These are phyloP conservation scores for Atherix ibis DNA, from an alignment of 2,888 invertebrate species.

Conservation along the genomic window DNA sequence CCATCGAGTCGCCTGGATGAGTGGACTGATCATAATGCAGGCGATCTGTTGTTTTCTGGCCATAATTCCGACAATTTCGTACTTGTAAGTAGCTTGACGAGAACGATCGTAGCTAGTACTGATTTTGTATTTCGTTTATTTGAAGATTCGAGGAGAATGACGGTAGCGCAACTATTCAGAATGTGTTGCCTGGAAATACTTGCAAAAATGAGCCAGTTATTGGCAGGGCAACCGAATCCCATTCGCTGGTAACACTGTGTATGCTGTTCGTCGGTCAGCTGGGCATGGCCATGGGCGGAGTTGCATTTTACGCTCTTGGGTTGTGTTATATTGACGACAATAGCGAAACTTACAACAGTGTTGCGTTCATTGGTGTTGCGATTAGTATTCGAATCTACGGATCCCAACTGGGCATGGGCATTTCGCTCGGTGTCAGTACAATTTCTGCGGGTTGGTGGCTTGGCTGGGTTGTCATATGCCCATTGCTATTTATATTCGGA, in stretches of 20 bases:
- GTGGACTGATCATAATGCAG: slow-evolving; percentile 38
- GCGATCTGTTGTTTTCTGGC: slow-evolving; percentile 34
- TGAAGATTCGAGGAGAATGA: background rate
- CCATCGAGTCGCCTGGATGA: slow-evolving; percentile 43
- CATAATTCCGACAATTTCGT: slow-evolving; percentile 39
- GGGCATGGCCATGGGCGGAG: slow-evolving; percentile 32
- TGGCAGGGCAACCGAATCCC: background rate
- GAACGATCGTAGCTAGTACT: no score
- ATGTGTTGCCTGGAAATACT: background rate
- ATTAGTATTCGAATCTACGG: slow-evolving; percentile 27
- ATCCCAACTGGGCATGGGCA: slow-evolving; percentile 26
- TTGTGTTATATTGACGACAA: slow-evolving; percentile 47
- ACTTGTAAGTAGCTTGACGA: slow-evolving; percentile 23
- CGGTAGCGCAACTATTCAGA: background rate
- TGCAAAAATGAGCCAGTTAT: background rate
- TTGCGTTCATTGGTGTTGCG: slow-evolving; percentile 32
- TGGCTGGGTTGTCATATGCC: slow-evolving; percentile 37
- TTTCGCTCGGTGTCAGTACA: slow-evolving; percentile 24
- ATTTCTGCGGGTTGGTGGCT: slow-evolving; percentile 29
- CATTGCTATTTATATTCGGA: slow-evolving; percentile 34
- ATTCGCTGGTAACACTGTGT: no score
- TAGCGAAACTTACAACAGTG: slow-evolving; percentile 35
- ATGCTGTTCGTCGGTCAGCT: slow-evolving; percentile 36
- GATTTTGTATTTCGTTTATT: no score
- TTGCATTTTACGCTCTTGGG: slow-evolving; percentile 39